Conservation (phyloP, 2,113 vertebrate species). For the Arvicanthis niloticus region DNA sequence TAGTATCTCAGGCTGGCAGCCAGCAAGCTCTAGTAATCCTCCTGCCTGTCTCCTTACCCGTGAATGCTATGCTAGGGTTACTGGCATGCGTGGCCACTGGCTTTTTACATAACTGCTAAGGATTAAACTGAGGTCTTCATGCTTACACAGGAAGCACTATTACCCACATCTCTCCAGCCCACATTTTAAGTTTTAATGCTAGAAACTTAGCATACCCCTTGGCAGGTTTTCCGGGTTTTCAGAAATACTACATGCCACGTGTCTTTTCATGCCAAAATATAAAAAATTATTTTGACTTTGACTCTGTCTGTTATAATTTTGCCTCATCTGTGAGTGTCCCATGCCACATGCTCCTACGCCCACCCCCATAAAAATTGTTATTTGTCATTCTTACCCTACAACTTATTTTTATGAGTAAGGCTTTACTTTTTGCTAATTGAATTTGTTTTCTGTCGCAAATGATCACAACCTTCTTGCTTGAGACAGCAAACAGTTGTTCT, state of each 20-base stretch:
- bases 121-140: not conserved
- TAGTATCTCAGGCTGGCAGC: not conserved
- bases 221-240: not conserved
- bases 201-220: not conserved
- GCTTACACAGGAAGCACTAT: not conserved
- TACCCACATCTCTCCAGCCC: not conserved
- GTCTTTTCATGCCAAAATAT: not conserved
- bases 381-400: not conserved
- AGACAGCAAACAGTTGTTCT: not conserved
- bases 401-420: not conserved
- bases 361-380: not conserved
- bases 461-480: not conserved
- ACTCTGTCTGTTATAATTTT: not conserved
- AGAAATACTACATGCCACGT: not conserved
- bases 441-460: not conserved
- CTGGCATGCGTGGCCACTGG: not conserved
- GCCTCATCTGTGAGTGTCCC: not conserved
- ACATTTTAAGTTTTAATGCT: not conserved
- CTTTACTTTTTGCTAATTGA: not conserved
- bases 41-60: not conserved
- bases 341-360: not conserved
- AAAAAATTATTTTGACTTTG: not conserved
- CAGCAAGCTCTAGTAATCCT: not conserved
- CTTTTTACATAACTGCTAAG: not conserved
- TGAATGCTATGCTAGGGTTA: not conserved